Evolutionary conservation across 2,113 vertebrate genomes (phyloP).

Genomic region (Sylvia atricapilla): DNA sequence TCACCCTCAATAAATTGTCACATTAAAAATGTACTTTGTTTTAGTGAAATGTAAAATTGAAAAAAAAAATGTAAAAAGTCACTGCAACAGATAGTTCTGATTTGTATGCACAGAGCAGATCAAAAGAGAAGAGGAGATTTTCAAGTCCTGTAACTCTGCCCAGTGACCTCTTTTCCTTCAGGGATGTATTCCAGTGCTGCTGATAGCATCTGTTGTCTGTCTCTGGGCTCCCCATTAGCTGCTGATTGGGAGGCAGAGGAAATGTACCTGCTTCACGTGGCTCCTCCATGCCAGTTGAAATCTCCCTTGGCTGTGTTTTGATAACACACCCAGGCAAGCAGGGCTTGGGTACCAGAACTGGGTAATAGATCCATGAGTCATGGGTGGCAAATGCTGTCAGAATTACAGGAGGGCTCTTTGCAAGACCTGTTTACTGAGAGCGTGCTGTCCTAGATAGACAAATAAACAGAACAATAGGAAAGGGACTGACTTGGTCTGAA

Average conservation of each 20-base stretch:
- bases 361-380: slow-evolving; percentile 23
- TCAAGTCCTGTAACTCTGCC: background rate
- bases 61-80: background rate
- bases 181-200: background rate
- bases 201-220: slow-evolving; percentile 38
- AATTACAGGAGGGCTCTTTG: slow-evolving; percentile 9
- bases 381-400: background rate
- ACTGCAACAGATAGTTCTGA: background rate
- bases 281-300: background rate
- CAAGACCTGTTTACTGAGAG: slow-evolving; percentile 36
- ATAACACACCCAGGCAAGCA: slow-evolving; percentile 25
- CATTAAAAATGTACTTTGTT: background rate
- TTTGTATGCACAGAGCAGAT: background rate
- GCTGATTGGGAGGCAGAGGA: background rate
- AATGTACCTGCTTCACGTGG: slow-evolving; percentile 18
- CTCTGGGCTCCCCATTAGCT: background rate
- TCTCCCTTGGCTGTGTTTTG: slow-evolving; percentile 8
- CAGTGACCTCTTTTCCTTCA: slow-evolving; percentile 37
- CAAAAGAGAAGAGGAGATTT: background rate
- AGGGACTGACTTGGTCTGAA: background rate
- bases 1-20: background rate
- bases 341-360: slow-evolving; percentile 20
- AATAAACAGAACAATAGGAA: background rate
- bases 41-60: background rate
- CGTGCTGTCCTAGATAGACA: background rate